These are phyloP conservation scores for Notodonta ziczac DNA, from an alignment of 2,888 invertebrate species.

Conservation along the genomic window DNA sequence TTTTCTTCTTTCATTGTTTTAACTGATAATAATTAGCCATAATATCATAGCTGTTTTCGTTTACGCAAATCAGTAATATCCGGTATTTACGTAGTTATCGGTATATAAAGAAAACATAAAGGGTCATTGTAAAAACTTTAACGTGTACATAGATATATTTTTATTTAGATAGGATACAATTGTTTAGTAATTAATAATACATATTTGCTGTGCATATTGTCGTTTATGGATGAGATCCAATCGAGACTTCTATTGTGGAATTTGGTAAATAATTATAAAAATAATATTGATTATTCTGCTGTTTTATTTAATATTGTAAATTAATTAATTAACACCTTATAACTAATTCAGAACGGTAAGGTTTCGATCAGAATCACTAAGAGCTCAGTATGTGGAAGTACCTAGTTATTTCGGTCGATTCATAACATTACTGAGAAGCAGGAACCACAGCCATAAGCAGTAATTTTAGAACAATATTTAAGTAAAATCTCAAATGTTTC, in stretches of 20 bases:
- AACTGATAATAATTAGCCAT: too few relatives aligned
- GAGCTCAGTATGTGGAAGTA: too few relatives aligned
- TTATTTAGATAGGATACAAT: slow-evolving; percentile 49
- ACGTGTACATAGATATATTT: slow-evolving; percentile 48
- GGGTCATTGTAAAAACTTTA: slow-evolving; percentile 71
- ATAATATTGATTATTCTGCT: slow-evolving; percentile 36
- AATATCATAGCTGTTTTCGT: too few relatives aligned
- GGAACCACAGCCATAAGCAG: too few relatives aligned
- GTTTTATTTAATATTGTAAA: slow-evolving; percentile 43
- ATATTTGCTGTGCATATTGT: slow-evolving; percentile 79
- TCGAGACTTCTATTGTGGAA: slow-evolving; percentile 81
- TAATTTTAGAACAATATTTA: background rate
- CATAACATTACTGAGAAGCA: too few relatives aligned
- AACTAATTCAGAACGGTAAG: too few relatives aligned
- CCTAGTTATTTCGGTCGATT: too few relatives aligned
- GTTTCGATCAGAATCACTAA: too few relatives aligned
- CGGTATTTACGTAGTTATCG: too few relatives aligned
- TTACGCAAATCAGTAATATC: too few relatives aligned
- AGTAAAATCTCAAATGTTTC: background rate
- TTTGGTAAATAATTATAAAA: slow-evolving; percentile 77
- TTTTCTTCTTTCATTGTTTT: too few relatives aligned
- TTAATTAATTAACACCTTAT: too few relatives aligned
- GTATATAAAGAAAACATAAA: slow-evolving; percentile 44
- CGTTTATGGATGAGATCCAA: slow-evolving; percentile 82
- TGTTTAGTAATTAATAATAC: slow-evolving; percentile 37